These are phyloP conservation scores for Apantesis nais DNA, from an alignment of 2,888 invertebrate genomes.

Conservation along the genomic window DNA sequence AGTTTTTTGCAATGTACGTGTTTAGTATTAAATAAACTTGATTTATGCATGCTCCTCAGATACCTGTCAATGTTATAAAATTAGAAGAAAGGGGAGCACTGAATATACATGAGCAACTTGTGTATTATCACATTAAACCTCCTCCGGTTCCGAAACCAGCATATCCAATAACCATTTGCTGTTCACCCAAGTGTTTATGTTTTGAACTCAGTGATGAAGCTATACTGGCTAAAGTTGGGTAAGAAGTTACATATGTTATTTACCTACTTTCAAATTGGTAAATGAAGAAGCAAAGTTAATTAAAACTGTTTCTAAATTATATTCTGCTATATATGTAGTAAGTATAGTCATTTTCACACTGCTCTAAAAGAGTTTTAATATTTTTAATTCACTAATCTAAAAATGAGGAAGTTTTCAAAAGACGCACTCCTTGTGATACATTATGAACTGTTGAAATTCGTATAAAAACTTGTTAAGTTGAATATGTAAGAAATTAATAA, in stretches of 20 bases:
- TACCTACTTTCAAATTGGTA: not conserved
- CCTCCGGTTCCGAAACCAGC: conserved; percentile 42
- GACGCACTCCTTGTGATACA: not conserved
- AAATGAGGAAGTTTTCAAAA: not conserved
- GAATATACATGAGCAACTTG: conserved; percentile 7
- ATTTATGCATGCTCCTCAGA: conserved; percentile 25
- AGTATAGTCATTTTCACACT: not conserved
- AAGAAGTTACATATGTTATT: conserved; percentile 24
- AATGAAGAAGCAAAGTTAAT: not conserved
- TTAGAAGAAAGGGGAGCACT: conserved; percentile 14
- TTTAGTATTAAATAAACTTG: not conserved
- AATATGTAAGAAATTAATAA: not conserved
- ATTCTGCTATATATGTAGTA: not conserved
- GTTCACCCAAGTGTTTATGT: conserved; percentile 51
- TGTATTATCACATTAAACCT: conserved; percentile 16
- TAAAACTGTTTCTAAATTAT: not conserved
- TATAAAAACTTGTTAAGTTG: not conserved
- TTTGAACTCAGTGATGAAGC: conserved; percentile 51
- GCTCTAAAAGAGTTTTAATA: not conserved
- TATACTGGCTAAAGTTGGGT: conserved; percentile 54
- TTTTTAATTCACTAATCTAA: not conserved
- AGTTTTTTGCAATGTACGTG: too few relatives aligned
- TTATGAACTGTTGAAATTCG: not conserved
- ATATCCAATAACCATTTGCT: conserved; percentile 52
- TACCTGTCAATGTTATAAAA: conserved; percentile 28